Conservation (phyloP, 2,888 invertebrate genomes). For the Eupithecia centaureata region DNA sequence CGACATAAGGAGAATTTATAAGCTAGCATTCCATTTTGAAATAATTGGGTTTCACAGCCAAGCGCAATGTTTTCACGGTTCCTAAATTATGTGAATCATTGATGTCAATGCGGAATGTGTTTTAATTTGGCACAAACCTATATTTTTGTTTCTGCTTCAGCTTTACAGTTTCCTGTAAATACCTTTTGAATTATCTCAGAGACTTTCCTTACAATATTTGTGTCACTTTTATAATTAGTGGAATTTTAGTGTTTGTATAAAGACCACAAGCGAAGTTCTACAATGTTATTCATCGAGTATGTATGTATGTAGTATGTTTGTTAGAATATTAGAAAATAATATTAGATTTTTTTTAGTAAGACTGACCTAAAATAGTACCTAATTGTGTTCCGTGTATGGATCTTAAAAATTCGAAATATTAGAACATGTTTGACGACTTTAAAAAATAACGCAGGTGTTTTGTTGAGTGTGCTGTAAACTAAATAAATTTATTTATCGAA, state of each 20-base stretch:
- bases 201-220: not conserved
- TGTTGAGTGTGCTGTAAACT: no score
- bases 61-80: conserved; percentile 55
- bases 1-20: conserved; percentile 62
- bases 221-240: not conserved
- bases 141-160: conserved; percentile 21
- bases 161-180: not conserved
- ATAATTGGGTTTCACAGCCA: conserved; percentile 72
- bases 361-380: no score
- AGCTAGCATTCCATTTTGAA: conserved; percentile 64
- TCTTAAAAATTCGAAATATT: no score
- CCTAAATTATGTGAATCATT: conserved; percentile 62
- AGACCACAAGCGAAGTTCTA: not conserved
- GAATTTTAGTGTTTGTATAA: not conserved
- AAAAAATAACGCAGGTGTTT: no score
- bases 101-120: conserved; percentile 73
- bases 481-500: no score
- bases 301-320: no score
- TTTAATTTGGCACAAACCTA: conserved; percentile 72
- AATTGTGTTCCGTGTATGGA: no score
- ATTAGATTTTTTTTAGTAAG: no score
- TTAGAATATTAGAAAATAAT: no score
- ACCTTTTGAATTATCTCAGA: not conserved
- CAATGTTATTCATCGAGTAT: not conserved
- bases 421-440: no score